phyloP scores from a whole-genome alignment of 2,888 invertebrate genomes.

The Petrophora chlorosata region DNA sequence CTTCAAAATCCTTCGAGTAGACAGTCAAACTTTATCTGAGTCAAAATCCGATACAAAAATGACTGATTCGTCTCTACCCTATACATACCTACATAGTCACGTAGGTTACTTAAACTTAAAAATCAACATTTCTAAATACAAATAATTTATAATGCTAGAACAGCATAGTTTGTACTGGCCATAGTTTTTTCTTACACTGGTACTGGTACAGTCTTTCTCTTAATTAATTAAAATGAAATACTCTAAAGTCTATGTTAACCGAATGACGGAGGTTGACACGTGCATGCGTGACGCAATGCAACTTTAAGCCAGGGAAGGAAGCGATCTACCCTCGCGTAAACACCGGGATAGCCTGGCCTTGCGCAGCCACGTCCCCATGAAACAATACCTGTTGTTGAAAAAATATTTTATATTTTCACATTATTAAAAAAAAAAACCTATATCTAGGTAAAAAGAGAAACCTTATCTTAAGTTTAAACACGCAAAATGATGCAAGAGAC shows the following conservation, averaged over 20 bases:
- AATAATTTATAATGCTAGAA: not conserved
- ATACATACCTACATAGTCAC: no score
- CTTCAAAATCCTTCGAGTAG: no score
- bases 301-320: constrained; percentile 74
- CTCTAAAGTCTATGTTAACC: no score
- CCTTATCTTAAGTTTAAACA: no score
- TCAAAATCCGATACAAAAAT: no score
- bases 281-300: constrained; percentile 72
- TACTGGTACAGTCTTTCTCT: constrained; percentile 2
- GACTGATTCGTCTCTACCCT: no score
- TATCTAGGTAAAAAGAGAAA: no score
- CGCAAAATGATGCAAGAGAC: no score
- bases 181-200: not conserved
- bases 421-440: no score
- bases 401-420: not conserved
- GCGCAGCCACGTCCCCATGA: constrained; percentile 92
- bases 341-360: constrained; percentile 82
- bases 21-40: no score
- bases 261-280: constrained; percentile 61
- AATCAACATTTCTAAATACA: no score
- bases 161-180: constrained; percentile 6
- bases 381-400: constrained; percentile 84
- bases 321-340: constrained; percentile 70
- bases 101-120: no score
- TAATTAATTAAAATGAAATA: constrained; percentile 1